These are phyloP conservation scores for Rutilus rutilus DNA, from an alignment of 2,113 vertebrate genomes.

Conservation along the genomic window DNA sequence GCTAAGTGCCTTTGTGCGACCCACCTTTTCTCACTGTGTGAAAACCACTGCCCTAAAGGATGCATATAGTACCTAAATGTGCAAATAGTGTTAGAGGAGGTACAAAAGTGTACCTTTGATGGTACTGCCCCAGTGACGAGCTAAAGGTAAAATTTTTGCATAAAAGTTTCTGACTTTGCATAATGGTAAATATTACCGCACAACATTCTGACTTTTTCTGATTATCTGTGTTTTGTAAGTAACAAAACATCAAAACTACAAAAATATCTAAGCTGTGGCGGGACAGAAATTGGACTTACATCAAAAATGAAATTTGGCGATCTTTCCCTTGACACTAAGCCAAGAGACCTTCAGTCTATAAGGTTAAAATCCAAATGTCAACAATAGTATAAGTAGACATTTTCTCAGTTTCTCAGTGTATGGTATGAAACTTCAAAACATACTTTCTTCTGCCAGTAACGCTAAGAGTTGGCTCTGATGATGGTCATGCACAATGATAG, in stretches of 20 bases:
- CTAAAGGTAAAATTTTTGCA: neutral
- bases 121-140: neutral
- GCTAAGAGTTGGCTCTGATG: neutral
- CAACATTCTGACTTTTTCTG: neutral
- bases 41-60: neutral
- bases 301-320: constrained; percentile 19
- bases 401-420: neutral
- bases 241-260: neutral
- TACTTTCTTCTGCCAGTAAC: neutral
- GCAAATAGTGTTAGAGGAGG: neutral
- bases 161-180: neutral
- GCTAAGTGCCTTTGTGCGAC: too few relatives aligned
- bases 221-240: neutral
- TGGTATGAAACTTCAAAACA: neutral
- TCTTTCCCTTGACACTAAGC: neutral
- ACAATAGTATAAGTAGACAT: neutral
- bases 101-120: neutral
- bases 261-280: neutral
- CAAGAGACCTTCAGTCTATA: neutral
- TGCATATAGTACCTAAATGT: neutral
- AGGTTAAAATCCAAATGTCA: neutral
- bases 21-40: too few relatives aligned
- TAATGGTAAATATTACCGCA: neutral
- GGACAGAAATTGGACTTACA: neutral
- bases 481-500: neutral